Base-by-base conservation (phyloP, 2,113 vertebrate species). In the Myodes glareolus region DNA sequence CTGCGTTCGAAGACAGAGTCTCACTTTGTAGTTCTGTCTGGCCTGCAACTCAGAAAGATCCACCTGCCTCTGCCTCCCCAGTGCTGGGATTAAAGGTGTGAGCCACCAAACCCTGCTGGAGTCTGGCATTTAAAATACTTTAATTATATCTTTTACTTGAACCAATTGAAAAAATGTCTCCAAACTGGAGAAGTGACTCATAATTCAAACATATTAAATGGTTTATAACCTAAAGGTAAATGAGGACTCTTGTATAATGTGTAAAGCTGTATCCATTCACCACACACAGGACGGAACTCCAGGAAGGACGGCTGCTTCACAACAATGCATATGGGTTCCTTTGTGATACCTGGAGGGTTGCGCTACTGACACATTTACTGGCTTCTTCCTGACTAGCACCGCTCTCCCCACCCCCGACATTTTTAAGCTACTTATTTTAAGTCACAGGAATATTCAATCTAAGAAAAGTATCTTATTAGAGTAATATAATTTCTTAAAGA, bases 401-500 rank as follows among this genome's bases (percentile, higher is more conserved):
- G 86, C 93, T 96, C 97, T 93, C 88, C 85, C 96, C 89, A 10
- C 73, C 95, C 97, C 95, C 88, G 47, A 82, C 70, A 39, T 92
- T 61, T 95, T 98, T 94, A 97, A 98, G 90, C 98, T 98, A 98
- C 97, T 97, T 91, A 97, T 97, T 97, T 96, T 97, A 95, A 98
- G 94, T 97, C 97, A 98, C 98, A 92, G 98, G 97, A 98, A 98
- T 98, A 98, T 97, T 98, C 96, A 97, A 95, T 97, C 98, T 98
- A 99, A 98, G 98, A 98, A 98, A 99, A 98, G 95, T 97, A 98
- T 98, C 98, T 98, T 98, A 98, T 91, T 96, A 95, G 98, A 98
- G 98, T 96, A 97, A 98, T 98, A 98, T 97, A 98, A 98, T 98
- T 98, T 98, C 96, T 98, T 98, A 97, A 98, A 98, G 98, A 98